Evolutionary conservation across 2,797 vertebrate species (phyloP).

Genomic region (Gallinago solitaria): DNA sequence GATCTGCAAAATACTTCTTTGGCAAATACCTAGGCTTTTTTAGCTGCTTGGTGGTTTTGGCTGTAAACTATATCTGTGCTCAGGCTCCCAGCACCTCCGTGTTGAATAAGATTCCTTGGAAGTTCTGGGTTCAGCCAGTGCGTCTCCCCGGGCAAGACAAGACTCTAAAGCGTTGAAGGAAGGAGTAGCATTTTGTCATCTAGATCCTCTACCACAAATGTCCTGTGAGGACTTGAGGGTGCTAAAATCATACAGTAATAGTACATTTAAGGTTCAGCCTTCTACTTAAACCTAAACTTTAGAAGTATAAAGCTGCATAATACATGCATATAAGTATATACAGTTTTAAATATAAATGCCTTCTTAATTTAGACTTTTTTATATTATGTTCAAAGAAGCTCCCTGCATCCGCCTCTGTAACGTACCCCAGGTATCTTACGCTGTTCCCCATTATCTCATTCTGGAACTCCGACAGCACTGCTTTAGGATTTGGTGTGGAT

Average conservation of each 20-base stretch:
- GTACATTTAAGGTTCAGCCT: neutral
- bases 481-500: neutral
- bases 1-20: neutral
- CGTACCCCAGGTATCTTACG: neutral
- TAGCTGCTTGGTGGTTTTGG: neutral
- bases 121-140: neutral
- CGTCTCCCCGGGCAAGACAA: neutral
- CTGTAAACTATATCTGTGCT: neutral
- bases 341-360: neutral
- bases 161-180: neutral
- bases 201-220: neutral
- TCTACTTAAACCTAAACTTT: neutral
- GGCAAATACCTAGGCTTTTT: neutral
- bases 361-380: neutral
- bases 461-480: neutral
- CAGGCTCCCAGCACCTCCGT: neutral
- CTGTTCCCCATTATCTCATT: neutral
- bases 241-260: neutral
- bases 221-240: neutral
- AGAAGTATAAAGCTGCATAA: neutral
- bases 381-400: neutral
- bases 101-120: neutral
- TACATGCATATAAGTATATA: neutral
- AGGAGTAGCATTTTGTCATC: neutral
- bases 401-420: neutral